A percentile compares a stretch with the other conserved stretches of the same genome.
These are phyloP conservation scores for Pseudoatta argentina DNA, from an alignment of 1,140 invertebrate species.

Conservation along the genomic window DNA sequence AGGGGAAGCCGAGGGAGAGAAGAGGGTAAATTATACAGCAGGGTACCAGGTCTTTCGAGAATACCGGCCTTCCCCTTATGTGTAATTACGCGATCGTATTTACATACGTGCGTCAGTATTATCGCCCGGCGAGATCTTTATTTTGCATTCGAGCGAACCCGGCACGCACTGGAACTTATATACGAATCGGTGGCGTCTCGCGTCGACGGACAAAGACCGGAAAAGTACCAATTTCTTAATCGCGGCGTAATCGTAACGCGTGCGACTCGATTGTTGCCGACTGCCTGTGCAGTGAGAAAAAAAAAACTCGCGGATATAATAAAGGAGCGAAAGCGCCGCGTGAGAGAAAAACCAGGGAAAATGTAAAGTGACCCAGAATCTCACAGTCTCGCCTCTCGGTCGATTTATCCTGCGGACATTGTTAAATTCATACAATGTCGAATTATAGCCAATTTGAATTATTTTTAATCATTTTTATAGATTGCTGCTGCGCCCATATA, in stretches of 20 bases:
- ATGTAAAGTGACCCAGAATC: conserved; percentile 27
- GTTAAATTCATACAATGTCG: too few species aligned
- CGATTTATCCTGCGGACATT: too few species aligned
- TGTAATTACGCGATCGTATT: conserved; percentile 61
- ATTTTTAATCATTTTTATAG: too few species aligned
- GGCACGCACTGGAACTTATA: neutral
- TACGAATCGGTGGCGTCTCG: conserved; percentile 9
- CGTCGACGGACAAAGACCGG: conserved; percentile 40
- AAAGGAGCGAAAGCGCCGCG: conserved; percentile 36
- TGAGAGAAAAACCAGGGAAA: conserved; percentile 11
- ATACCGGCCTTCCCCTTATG: neutral
- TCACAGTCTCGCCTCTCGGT: neutral
- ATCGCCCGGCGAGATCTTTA: conserved; percentile 47
- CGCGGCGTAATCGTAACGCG: conserved; percentile 22
- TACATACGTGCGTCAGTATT: conserved; percentile 53
- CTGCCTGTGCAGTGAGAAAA: conserved; percentile 1
- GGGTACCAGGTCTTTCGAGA: neutral
- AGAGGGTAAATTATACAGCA: conserved; percentile 40
- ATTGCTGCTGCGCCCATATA: too few species aligned
- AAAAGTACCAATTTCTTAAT: conserved; percentile 54
- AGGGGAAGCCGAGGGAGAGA: neutral
- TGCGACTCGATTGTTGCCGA: conserved; percentile 23
- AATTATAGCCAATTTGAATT: too few species aligned
- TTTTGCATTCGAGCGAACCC: conserved; percentile 36
- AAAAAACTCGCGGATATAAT: conserved; percentile 1